These are phyloP conservation scores for Labeo catla DNA, from an alignment of 2,113 vertebrate genomes.

Conservation along the genomic window DNA sequence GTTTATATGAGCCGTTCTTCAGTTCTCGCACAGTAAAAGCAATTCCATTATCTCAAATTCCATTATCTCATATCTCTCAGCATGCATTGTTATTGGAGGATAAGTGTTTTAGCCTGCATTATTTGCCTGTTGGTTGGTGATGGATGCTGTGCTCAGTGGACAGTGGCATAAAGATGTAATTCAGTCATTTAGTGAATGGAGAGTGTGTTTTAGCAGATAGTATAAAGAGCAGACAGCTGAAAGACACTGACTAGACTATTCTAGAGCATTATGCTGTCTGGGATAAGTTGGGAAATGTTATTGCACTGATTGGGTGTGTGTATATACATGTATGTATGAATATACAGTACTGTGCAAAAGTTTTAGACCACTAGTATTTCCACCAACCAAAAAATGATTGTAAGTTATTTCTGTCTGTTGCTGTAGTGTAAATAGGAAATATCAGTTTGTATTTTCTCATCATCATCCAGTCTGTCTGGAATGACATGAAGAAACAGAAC, in stretches of 20 bases:
- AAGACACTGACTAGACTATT: slow-evolving; percentile 11
- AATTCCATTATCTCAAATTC: slow-evolving; percentile 28
- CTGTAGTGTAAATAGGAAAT: no score
- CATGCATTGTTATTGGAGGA: slow-evolving; percentile 18
- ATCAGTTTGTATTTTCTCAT: no score
- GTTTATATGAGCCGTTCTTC: neutral
- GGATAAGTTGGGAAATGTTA: neutral
- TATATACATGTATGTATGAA: no score
- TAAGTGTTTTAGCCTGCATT: slow-evolving; percentile 2
- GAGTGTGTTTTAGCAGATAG: slow-evolving; percentile 9
- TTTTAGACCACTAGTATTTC: no score
- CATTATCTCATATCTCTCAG: slow-evolving; percentile 19
- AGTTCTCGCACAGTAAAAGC: neutral
- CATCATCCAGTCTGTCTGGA: no score
- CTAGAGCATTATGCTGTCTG: neutral
- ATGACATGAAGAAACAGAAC: no score
- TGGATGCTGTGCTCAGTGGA: slow-evolving; percentile 15
- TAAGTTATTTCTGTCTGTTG: no score
- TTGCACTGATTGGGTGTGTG: slow-evolving; percentile 7
- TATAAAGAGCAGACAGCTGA: slow-evolving; percentile 7
- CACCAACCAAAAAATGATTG: no score
- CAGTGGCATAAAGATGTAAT: slow-evolving; percentile 19
- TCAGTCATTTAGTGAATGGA: slow-evolving; percentile 24
- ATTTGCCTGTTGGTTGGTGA: slow-evolving; percentile 5
- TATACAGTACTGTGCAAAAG: no score